phyloP scores from a whole-genome alignment of 2,888 invertebrate genomes.

The Pterobdella sp. region DNA sequence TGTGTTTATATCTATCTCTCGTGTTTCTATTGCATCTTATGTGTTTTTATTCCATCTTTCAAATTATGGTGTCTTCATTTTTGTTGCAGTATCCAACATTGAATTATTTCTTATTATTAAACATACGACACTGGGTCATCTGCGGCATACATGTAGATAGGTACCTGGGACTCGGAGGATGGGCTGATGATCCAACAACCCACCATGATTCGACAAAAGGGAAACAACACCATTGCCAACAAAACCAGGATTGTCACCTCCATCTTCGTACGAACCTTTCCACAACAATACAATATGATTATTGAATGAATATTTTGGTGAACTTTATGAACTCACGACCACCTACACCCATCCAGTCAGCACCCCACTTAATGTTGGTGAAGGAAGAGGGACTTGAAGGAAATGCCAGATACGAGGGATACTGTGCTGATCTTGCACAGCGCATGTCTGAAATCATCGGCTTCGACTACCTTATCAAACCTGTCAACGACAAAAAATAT shows the following conservation, averaged over 20 bases:
- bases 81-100: too few relatives aligned
- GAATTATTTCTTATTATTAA: too few relatives aligned
- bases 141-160: constrained; percentile 27
- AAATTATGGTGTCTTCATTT: too few relatives aligned
- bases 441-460: constrained; percentile 47
- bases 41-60: too few relatives aligned
- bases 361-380: constrained; percentile 43
- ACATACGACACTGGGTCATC: too few relatives aligned
- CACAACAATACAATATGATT: not conserved
- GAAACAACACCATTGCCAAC: constrained; percentile 33
- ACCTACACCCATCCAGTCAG: constrained; percentile 38
- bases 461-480: constrained; percentile 45
- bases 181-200: constrained; percentile 23
- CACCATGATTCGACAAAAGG: constrained; percentile 12
- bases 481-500: constrained; percentile 38
- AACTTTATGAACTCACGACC: not conserved
- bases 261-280: constrained; percentile 30
- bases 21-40: too few relatives aligned
- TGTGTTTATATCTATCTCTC: too few relatives aligned
- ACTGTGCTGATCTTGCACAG: constrained; percentile 52
- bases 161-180: constrained; percentile 25
- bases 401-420: constrained; percentile 60
- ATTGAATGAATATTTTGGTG: not conserved
- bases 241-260: constrained; percentile 33
- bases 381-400: constrained; percentile 60